These are phyloP conservation scores for Therioaphis trifolii DNA, from an alignment of 2,888 invertebrate genomes.

Conservation along the genomic window DNA sequence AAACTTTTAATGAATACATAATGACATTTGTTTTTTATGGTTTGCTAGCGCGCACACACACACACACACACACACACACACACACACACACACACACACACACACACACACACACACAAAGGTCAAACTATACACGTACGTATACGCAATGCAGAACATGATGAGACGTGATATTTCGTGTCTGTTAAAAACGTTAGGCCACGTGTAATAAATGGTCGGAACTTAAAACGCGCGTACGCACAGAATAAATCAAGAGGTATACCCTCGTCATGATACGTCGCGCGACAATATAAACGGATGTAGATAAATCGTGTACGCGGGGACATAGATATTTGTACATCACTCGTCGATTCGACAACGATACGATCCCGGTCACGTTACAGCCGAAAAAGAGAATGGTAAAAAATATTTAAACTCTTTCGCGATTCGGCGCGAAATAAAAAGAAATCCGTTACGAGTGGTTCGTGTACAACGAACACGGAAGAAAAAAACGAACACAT, in stretches of 20 bases:
- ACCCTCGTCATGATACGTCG: too few species aligned
- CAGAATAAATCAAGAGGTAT: background rate
- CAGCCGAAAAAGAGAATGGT: too few species aligned
- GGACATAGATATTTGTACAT: too few species aligned
- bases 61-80: background rate
- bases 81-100: background rate
- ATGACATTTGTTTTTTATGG: background rate
- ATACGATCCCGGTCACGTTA: too few species aligned
- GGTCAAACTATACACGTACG: background rate
- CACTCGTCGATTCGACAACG: too few species aligned
- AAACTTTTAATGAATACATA: conserved; percentile 10
- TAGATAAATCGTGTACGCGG: background rate
- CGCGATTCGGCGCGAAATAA: too few species aligned
- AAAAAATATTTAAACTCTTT: too few species aligned
- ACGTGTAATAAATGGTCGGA: background rate
- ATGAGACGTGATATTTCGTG: background rate
- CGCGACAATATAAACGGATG: too few species aligned
- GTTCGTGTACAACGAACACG: too few species aligned
- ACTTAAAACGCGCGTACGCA: conserved; percentile 3
- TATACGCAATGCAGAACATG: background rate
- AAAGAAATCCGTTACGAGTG: too few species aligned
- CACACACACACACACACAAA: background rate
- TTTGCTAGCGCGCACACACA: too few species aligned
- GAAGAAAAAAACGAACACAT: too few species aligned
- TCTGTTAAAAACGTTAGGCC: background rate